Conservation (phyloP, 2,113 vertebrate species). For the Astur gentilis region DNA sequence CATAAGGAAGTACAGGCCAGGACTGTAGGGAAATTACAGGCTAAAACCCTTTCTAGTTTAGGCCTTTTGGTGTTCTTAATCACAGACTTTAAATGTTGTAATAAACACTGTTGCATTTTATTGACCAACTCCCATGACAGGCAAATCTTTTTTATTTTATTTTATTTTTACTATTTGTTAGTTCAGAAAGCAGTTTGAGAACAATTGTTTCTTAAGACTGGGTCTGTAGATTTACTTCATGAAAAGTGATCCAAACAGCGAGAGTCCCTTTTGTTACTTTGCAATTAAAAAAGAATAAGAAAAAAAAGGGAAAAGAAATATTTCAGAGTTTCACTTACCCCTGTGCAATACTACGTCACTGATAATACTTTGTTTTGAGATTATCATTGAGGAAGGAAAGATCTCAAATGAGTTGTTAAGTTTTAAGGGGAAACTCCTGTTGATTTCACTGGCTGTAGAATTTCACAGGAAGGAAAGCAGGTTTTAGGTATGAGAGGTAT, state of each 20-base stretch:
- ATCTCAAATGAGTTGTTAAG: not conserved
- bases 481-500: not conserved
- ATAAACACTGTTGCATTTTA: conserved; percentile 83
- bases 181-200: conserved; percentile 31
- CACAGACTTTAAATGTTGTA: conserved; percentile 83
- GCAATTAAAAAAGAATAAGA: not conserved
- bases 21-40: conserved; percentile 82
- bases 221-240: conserved; percentile 39
- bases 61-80: conserved; percentile 83
- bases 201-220: not conserved
- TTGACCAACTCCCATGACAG: conserved; percentile 76
- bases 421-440: conserved; percentile 8
- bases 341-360: not conserved
- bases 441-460: not conserved
- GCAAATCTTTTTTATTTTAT: conserved; percentile 75
- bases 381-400: not conserved
- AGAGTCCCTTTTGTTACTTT: not conserved
- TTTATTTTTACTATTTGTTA: conserved; percentile 65
- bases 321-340: not conserved
- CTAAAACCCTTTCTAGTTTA: conserved; percentile 81
- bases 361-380: conserved; percentile 21
- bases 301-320: not conserved
- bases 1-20: conserved; percentile 81
- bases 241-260: conserved; percentile 40
- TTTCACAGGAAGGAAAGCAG: not conserved